phyloP scores from a whole-genome alignment of 92 coral and sea anemone species.

The Palythoa heliodiscus region DNA sequence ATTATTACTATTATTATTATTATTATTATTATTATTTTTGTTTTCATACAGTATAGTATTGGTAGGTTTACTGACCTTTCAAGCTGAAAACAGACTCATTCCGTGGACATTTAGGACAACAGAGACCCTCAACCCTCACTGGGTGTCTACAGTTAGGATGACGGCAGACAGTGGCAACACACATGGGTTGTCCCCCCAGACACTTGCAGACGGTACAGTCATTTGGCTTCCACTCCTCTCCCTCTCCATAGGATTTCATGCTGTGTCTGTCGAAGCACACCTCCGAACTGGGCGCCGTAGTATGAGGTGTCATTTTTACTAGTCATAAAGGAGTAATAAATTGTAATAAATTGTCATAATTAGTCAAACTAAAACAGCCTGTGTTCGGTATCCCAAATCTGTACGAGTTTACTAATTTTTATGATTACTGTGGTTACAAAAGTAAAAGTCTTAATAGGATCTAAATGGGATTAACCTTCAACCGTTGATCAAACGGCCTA shows the following conservation, averaged over 20 bases:
- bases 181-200: conserved; percentile 74
- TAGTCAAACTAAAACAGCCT: no score
- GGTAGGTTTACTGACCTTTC: conserved; percentile 1
- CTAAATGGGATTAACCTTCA: no score
- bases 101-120: conserved; percentile 88
- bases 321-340: background rate
- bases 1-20: background rate
- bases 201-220: conserved; percentile 96
- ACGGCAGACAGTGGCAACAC: conserved; percentile 92
- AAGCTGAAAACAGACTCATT: conserved; percentile 44
- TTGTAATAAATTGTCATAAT: background rate
- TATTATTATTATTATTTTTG: background rate
- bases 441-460: no score
- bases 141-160: conserved; percentile 85
- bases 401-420: no score
- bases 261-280: conserved; percentile 87
- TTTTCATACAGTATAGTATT: background rate
- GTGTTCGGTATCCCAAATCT: no score
- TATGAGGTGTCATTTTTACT: conserved; percentile 44
- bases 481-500: no score
- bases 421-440: no score
- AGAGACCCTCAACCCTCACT: conserved; percentile 84
- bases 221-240: conserved; percentile 91
- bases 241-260: conserved; percentile 82
- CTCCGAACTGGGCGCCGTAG: conserved; percentile 28